phyloP scores from a whole-genome alignment of 2,113 vertebrate species.

The Apeltes quadracus region DNA sequence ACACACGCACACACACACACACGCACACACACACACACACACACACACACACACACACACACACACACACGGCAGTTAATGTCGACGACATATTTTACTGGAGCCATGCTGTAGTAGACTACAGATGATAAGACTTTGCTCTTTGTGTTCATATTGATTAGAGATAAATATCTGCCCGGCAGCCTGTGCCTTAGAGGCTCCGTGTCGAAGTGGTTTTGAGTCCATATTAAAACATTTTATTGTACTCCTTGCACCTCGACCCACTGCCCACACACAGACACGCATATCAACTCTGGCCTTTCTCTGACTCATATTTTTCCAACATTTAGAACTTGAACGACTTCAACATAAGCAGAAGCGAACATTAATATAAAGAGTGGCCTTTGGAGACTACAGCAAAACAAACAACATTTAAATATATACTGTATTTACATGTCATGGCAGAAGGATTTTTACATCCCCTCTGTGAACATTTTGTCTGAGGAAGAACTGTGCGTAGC shows the following conservation, averaged over 20 bases:
- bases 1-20: neutral
- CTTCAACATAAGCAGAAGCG: neutral
- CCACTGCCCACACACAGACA: slow-evolving; percentile 5
- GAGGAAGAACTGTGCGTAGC: neutral
- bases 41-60: neutral
- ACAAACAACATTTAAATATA: neutral
- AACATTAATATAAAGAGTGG: neutral
- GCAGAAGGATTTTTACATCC: neutral
- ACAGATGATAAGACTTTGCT: slow-evolving; percentile 50
- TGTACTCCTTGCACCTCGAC: slow-evolving; percentile 33
- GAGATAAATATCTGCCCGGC: slow-evolving; percentile 52
- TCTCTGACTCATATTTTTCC: slow-evolving; percentile 24
- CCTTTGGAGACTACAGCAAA: neutral
- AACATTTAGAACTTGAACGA: neutral
- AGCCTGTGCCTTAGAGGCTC: neutral
- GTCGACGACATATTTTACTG: slow-evolving; percentile 29
- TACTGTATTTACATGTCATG: too few species aligned
- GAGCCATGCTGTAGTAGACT: slow-evolving; percentile 39
- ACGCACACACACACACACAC: too few species aligned
- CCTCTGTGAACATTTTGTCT: neutral
- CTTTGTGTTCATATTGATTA: slow-evolving; percentile 52
- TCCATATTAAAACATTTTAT: slow-evolving; percentile 46
- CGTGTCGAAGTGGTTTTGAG: slow-evolving; percentile 33
- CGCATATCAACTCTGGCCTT: slow-evolving; percentile 36
- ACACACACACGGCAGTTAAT: slow-evolving; percentile 32